Base-by-base conservation (phyloP, 2,113 vertebrate genomes). In the Trogon melanurus region DNA sequence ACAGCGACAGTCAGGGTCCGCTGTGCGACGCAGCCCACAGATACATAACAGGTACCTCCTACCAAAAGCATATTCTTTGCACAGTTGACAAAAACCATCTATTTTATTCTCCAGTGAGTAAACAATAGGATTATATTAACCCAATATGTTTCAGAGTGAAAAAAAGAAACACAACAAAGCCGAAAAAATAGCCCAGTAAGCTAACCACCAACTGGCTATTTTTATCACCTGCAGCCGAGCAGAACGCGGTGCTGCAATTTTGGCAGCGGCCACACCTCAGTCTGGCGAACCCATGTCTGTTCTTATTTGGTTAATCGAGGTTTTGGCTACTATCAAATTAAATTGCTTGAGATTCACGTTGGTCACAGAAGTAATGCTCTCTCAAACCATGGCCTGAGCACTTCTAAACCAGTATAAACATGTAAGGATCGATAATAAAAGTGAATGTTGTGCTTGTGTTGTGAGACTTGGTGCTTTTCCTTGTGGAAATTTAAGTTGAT, bases 161-260 rank as follows among this genome's bases (percentile, higher is more conserved):
- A 22, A 18, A 11, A 13, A 45, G 60, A 9, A 91, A 32, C 41
- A 41, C 41, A 41, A 3, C 17, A 41, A 53, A 74, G 19, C 41
- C 41, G 13, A 36, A 56, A 21, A 16, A 11, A 1, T 25, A 0
- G 9, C 11, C 9, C 21, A 26, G 16, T 11, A 45, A 85, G 69
- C 14, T 30, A 54, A 56, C 9, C 25, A 29, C 8, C 3, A 45
- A 5, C 8, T 30, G 61, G 10, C 32, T 54, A 22, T 13, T 74
- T 44, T 69, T 17, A 20, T 34, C 3, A 29, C 6, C 14, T 19
- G 17, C 17, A 47, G 47, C 13, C 25, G 14, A 86, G 45, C 3
- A 10, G 21, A 67, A 23, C 0, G 1, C 2, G 16, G 10, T 6
- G 14, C 34, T 11, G 30, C 29, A 11, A 9, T 6, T 27, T 47